Conservation (phyloP, 2,113 vertebrate species). For the Leucosticte australis region DNA sequence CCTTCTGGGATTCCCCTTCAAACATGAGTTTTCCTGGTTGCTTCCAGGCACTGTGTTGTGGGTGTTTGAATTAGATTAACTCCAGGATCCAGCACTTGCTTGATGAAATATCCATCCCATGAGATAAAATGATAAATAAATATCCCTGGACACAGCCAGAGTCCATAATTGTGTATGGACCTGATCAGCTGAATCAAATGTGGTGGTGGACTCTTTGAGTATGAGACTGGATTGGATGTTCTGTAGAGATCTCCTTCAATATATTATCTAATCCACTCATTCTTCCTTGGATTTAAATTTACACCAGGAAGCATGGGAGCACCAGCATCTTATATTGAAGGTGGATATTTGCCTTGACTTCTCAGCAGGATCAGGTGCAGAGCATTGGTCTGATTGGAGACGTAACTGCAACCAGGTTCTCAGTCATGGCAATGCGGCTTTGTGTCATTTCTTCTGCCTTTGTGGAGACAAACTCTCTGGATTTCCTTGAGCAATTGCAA, state of each 20-base stretch:
- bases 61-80: background rate
- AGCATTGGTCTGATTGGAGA: background rate
- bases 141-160: background rate
- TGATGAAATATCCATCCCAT: background rate
- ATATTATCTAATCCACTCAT: background rate
- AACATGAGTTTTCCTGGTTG: background rate
- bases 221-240: background rate
- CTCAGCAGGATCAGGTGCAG: background rate
- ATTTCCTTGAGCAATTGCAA: background rate
- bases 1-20: background rate
- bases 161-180: background rate
- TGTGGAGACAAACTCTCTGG: too few relatives aligned
- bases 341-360: background rate
- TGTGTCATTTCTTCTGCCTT: background rate
- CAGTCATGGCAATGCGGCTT: fast-evolving
- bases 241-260: background rate
- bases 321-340: background rate
- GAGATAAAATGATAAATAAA: background rate
- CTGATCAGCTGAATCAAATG: background rate
- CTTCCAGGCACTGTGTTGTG: background rate
- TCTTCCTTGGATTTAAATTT: background rate
- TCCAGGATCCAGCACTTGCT: background rate
- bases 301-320: background rate
- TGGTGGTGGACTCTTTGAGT: background rate
- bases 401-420: fast-evolving